A percentile compares a stretch with the other conserved stretches of the same genome.
Evolutionary conservation across 2,113 vertebrate species (phyloP).

Genomic region (Furnarius figulus): DNA sequence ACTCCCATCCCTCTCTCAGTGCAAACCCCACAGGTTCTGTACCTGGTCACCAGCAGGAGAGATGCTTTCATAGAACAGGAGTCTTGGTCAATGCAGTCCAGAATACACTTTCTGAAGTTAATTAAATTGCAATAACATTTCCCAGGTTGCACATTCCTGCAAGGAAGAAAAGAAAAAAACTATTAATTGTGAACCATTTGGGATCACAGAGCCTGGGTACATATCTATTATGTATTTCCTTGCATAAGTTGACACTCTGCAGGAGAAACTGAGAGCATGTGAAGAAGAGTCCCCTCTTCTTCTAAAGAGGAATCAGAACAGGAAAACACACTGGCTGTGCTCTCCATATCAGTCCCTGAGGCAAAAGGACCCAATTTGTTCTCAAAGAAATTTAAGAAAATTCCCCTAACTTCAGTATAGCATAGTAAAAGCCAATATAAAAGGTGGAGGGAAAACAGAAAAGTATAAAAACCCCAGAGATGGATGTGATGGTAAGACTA

Average conservation of each 20-base stretch:
- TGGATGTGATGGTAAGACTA: not conserved
- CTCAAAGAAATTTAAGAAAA: not conserved
- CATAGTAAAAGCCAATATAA: not conserved
- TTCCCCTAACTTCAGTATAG: not conserved
- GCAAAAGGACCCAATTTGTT: not conserved
- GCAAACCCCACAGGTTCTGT: not conserved
- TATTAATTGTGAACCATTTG: not conserved
- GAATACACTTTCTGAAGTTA: not conserved
- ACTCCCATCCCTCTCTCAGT: not conserved
- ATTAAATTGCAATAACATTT: not conserved
- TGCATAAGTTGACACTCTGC: not conserved
- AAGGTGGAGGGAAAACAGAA: not conserved
- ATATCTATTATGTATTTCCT: not conserved
- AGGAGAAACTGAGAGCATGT: not conserved
- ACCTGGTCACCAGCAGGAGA: slow-evolving; percentile 1
- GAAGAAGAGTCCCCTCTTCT: not conserved
- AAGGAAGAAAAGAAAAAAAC: not conserved
- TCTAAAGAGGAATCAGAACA: not conserved
- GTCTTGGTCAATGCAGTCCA: not conserved
- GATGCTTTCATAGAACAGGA: not conserved
- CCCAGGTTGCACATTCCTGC: not conserved
- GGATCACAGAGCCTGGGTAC: not conserved
- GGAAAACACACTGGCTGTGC: not conserved
- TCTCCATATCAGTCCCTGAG: not conserved
- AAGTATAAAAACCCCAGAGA: not conserved